Percentiles rank a stretch among this genome's conserved stretches.
These are phyloP conservation scores for Rhabditoides inermis DNA, from an alignment of 2,888 invertebrate genomes.

Conservation along the genomic window DNA sequence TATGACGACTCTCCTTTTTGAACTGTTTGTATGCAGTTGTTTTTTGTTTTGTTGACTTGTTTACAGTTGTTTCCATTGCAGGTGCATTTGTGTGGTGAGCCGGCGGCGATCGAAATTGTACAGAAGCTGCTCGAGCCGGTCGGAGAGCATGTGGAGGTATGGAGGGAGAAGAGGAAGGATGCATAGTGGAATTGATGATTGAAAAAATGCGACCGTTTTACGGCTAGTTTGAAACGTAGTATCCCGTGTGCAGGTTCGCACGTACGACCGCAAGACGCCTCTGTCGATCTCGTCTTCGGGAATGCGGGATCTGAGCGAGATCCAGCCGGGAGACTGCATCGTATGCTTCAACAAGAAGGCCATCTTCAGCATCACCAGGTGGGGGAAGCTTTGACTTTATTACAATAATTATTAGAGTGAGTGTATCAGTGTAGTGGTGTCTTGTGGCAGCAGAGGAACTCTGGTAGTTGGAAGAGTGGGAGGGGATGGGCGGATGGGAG, in stretches of 20 bases:
- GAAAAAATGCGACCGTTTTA: not conserved
- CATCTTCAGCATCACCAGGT: conserved; percentile 78
- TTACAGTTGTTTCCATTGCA: conserved; percentile 57
- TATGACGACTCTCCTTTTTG: too few species aligned
- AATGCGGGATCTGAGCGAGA: conserved; percentile 6
- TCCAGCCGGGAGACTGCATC: conserved; percentile 84
- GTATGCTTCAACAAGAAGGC: conserved; percentile 97
- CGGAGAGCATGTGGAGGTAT: conserved; percentile 80
- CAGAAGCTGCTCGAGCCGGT: conserved; percentile 69
- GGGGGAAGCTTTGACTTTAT: too few species aligned
- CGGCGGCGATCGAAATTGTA: conserved; percentile 76
- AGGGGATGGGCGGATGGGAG: too few species aligned
- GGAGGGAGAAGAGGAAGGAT: not conserved
- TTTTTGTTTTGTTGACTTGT: not conserved
- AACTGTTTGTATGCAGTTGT: too few species aligned
- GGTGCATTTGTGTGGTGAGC: conserved; percentile 93
- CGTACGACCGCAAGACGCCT: conserved; percentile 67
- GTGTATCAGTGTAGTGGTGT: too few species aligned
- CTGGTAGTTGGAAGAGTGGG: too few species aligned
- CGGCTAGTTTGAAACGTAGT: not conserved
- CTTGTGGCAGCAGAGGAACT: too few species aligned
- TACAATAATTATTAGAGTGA: too few species aligned
- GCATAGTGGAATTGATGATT: not conserved
- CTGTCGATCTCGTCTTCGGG: conserved; percentile 59
- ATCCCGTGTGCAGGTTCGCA: conserved; percentile 11